Base-by-base conservation (phyloP, 2,888 invertebrate genomes). In the Ochropleura plecta region DNA sequence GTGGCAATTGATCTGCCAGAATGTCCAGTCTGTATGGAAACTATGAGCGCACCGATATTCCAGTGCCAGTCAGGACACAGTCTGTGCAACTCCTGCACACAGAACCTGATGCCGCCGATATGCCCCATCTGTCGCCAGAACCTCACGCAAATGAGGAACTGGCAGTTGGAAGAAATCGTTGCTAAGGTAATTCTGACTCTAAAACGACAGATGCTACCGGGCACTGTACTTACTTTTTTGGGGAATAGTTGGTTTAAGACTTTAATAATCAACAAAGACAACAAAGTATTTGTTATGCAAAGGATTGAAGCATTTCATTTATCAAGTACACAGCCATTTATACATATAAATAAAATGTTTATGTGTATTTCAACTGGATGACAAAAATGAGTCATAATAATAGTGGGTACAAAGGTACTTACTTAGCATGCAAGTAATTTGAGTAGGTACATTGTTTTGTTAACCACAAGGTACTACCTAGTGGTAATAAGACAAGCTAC, bases 81-180 rank as follows among this genome's bases (percentile, higher is more conserved):
- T 77, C 89, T 96, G 42, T 96, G 96, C 86, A 90, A 91, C 81
- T 80, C 80, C 0, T 96, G 96, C 84, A 95, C 95, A 4, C 84
- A 81, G 53, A 90, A 78, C 48, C 87, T 96, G 72, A 66, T 86
- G 59, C 94, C 95, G 14, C 92, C 95, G 0, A 87, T 90, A 44
- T 96, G 96, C 77, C 96, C 96, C 5, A 92, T 95, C 51, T 96
- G 96, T 84, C 94, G 96, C 18, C 92, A 95, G 83, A 76, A 90
- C 2, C 95, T 96, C 92, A 96, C 95, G 6, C 94, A 95, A 88
- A 95, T 95, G 92, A 91, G 96, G 83, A 96, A 95, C 86, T 94
- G 94, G 93, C 92, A 93, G 70, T 91, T 96, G 3, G 96, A 96
- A 85, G 95, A 95, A 14, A 89, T 96, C 46, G 90, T 95, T 69